Evolutionary conservation across 1,140 invertebrate genomes (phyloP), one percentile per base, ranked within the genome.

Genomic region (Ceratina japonica): DNA sequence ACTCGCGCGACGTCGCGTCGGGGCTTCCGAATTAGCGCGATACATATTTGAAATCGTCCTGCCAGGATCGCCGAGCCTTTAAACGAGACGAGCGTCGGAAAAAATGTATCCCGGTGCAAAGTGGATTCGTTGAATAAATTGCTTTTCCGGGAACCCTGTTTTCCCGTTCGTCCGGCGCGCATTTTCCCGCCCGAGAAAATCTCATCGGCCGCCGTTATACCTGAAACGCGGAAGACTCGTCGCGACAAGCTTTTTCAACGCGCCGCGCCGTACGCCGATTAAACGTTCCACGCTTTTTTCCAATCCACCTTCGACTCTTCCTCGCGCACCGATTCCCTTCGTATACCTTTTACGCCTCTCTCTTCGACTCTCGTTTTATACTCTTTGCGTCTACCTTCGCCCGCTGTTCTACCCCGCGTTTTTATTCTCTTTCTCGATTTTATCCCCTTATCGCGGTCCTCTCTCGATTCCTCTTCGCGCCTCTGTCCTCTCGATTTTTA

Each of bases 101-200:
- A 84, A 76, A 80, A 83, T 79, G 75, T 75, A 80, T 82, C 75
- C 66, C 59, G 61, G 24, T 62, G 59, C 37, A 85, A 86, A 86
- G 68, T 78, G 79, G 79, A 86, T 84, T 84, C 80, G 79, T 85
- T 86, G 82, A 82, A 86, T 82, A 86, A 44, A 87, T 83, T 82
- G 66, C 75, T 58, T 37, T 27, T 61, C 83, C 71, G 61, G 56
- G 58, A 61, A 72, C 58, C 58, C 52, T 54, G 81, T 75, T 78
- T 70, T 58, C 79, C 70, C 78, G 73, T 74, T 72, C 82, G 63
- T 84, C 83, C 63, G 54, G 59, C 62, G 31, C 64, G 58, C 68
- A 52, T 52, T 80, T 13, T 49, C 24, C 68, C 71, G 61, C 44
- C 64, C 68, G 54, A 59, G 61, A 76, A 85, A 85, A 86, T 84